These are phyloP conservation scores for Conger conger DNA, from an alignment of 2,113 vertebrate genomes.

Conservation along the genomic window DNA sequence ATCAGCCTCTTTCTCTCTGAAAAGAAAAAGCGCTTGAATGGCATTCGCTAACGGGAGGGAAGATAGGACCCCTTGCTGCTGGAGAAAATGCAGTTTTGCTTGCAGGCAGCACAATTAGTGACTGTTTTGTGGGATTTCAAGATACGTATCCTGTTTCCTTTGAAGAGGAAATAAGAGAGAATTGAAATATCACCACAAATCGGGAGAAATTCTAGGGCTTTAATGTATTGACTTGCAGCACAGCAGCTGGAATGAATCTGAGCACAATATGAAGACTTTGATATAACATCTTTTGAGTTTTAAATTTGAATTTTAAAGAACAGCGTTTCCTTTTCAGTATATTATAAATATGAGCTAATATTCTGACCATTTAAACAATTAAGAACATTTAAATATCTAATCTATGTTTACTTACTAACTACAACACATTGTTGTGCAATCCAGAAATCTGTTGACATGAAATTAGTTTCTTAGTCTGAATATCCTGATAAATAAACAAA, in stretches of 20 bases:
- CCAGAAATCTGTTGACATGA: background rate
- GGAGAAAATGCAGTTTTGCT: slow-evolving; percentile 51
- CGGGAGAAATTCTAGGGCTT: background rate
- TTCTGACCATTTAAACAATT: background rate
- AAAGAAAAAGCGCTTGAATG: slow-evolving; percentile 6
- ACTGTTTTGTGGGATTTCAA: slow-evolving; percentile 47
- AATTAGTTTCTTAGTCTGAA: background rate
- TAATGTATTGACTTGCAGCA: background rate
- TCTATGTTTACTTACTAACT: background rate
- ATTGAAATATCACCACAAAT: background rate
- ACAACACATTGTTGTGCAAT: background rate
- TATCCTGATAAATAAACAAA: background rate
- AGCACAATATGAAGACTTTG: background rate
- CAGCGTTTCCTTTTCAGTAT: background rate
- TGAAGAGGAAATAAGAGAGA: slow-evolving; percentile 29
- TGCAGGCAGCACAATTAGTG: slow-evolving; percentile 63
- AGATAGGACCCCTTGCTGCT: slow-evolving; percentile 18
- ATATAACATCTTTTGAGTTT: too few relatives aligned
- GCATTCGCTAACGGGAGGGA: background rate
- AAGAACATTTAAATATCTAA: background rate
- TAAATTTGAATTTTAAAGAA: too few relatives aligned
- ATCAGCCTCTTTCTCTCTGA: background rate
- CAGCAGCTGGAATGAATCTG: background rate
- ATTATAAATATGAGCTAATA: background rate
- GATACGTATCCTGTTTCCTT: slow-evolving; percentile 48